Evolutionary conservation across 2,888 invertebrate species (phyloP).

Genomic region (Psococerastis gibbosa): DNA sequence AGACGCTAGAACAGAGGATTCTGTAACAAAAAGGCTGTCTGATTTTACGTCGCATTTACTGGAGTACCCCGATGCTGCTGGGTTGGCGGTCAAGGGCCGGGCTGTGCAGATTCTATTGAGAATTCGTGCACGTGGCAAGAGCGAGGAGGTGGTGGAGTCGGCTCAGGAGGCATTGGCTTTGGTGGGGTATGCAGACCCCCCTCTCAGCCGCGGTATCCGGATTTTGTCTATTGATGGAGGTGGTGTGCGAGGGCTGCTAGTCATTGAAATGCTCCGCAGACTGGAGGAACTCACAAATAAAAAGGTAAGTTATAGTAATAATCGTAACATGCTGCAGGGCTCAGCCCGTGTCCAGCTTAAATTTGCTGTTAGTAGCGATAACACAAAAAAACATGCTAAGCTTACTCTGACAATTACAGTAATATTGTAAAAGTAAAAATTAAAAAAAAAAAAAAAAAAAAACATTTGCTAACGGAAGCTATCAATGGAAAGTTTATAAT

Average conservation of each 20-base stretch:
- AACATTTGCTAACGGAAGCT: too few species aligned
- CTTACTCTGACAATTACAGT: too few species aligned
- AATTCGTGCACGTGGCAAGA: constrained; percentile 28
- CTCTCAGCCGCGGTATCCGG: constrained; percentile 52
- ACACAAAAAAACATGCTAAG: too few species aligned
- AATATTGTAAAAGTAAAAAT: too few species aligned
- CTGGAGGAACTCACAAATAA: constrained; percentile 52
- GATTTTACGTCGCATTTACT: constrained; percentile 53
- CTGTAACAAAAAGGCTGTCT: constrained; percentile 41
- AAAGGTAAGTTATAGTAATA: too few species aligned
- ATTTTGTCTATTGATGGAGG: constrained; percentile 81
- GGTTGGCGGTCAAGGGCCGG: constrained; percentile 34
- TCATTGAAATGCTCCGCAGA: constrained; percentile 60
- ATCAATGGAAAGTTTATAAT: too few species aligned
- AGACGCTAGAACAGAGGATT: constrained; percentile 34
- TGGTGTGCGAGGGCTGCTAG: constrained; percentile 69
- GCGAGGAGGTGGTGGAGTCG: constrained; percentile 24
- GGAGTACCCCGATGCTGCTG: constrained; percentile 44
- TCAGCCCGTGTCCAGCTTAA: too few species aligned
- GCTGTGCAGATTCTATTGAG: constrained; percentile 43
- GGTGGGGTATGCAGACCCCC: constrained; percentile 48
- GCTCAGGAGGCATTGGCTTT: constrained; percentile 43
- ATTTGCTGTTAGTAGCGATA: too few species aligned
- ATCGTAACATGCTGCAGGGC: too few species aligned
- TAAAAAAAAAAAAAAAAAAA: too few species aligned